Evolutionary conservation across 1,140 invertebrate species (phyloP).

Genomic region (Pissodes strobi): DNA sequence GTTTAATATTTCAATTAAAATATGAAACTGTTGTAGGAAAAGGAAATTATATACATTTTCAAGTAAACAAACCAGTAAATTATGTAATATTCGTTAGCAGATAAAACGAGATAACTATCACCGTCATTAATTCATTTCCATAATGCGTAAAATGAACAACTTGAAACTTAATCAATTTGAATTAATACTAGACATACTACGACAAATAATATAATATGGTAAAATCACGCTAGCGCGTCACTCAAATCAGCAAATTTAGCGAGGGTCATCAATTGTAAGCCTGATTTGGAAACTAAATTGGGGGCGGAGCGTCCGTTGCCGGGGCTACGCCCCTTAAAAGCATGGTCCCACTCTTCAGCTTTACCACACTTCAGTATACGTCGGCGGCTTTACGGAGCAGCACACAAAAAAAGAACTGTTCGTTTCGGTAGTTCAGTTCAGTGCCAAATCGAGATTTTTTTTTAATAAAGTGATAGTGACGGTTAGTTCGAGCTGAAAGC

Average conservation of each 20-base stretch:
- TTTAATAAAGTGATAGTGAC: neutral
- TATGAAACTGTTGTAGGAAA: too few species aligned
- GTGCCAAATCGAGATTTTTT: slow-evolving; percentile 9
- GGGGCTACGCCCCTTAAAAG: slow-evolving; percentile 30
- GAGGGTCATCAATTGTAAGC: slow-evolving; percentile 46
- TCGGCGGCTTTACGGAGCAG: slow-evolving; percentile 26
- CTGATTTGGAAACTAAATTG: slow-evolving; percentile 46
- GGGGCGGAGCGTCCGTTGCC: slow-evolving; percentile 34
- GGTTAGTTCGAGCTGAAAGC: slow-evolving; percentile 3
- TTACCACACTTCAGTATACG: slow-evolving; percentile 38
- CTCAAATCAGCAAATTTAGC: slow-evolving; percentile 41
- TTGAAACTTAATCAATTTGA: slow-evolving; percentile 46
- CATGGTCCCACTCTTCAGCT: slow-evolving; percentile 39
- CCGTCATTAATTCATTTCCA: slow-evolving; percentile 15
- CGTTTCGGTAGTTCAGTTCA: slow-evolving; percentile 12
- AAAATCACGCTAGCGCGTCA: slow-evolving; percentile 44
- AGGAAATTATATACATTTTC: too few species aligned
- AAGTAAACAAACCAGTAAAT: too few species aligned
- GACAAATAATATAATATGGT: slow-evolving; percentile 53
- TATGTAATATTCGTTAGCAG: neutral
- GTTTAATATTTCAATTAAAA: too few species aligned
- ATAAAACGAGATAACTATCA: slow-evolving; percentile 9
- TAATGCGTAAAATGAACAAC: slow-evolving; percentile 33
- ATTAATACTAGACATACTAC: slow-evolving; percentile 45
- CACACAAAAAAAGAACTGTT: slow-evolving; percentile 27